These are phyloP conservation scores for Ichneumoninae sp. DNA, from an alignment of 2,888 invertebrate genomes.

Conservation along the genomic window DNA sequence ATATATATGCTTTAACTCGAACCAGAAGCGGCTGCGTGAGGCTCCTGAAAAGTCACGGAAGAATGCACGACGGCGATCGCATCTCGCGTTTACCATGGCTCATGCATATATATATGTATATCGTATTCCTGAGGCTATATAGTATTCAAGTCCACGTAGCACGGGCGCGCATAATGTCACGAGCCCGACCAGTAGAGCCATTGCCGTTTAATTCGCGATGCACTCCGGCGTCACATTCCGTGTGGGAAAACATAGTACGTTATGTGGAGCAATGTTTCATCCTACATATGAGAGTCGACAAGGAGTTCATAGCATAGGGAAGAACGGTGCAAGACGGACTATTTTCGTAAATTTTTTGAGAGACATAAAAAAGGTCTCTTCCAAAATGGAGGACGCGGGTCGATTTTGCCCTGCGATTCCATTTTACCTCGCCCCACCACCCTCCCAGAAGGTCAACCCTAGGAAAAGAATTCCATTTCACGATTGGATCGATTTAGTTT, in stretches of 20 bases:
- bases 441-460: background rate
- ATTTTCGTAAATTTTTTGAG: no score
- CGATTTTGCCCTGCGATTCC: no score
- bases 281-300: constrained; percentile 13
- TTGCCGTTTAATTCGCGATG: constrained; percentile 43
- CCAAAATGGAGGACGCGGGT: no score
- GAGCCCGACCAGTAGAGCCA: constrained; percentile 52
- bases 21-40: constrained; percentile 7
- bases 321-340: no score
- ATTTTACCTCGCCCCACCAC: no score
- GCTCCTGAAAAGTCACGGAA: constrained; percentile 62
- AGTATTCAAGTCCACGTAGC: constrained; percentile 1
- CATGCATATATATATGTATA: constrained; percentile 32
- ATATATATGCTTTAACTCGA: constrained; percentile 22
- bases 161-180: constrained; percentile 55
- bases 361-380: no score
- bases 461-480: no score
- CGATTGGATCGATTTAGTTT: no score
- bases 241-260: constrained; percentile 32
- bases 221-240: background rate
- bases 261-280: background rate
- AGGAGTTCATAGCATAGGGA: background rate
- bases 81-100: constrained; percentile 44
- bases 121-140: constrained; percentile 21
- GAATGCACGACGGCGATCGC: constrained; percentile 56